Percentiles rank a stretch among this genome's conserved stretches.
These are phyloP conservation scores for Euproctis similis DNA, from an alignment of 2,888 invertebrate species.

Conservation along the genomic window DNA sequence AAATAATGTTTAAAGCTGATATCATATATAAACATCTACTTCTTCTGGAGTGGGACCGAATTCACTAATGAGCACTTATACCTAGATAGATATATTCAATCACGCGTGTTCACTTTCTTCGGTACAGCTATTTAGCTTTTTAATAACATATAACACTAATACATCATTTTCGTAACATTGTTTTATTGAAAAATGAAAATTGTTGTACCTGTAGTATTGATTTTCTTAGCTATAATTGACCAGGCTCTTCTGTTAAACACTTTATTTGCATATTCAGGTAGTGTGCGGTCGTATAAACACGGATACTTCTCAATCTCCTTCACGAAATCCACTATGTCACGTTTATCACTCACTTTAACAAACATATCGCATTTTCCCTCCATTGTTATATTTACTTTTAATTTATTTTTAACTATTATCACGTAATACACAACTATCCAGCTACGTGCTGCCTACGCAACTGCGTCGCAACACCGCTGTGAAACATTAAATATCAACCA, in stretches of 20 bases:
- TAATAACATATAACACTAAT: no score
- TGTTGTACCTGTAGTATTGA: slow-evolving; percentile 17
- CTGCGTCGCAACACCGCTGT: slow-evolving; percentile 20
- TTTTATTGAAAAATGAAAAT: not conserved
- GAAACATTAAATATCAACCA: slow-evolving; percentile 18
- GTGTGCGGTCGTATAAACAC: slow-evolving; percentile 27
- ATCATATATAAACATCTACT: no score
- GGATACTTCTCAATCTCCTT: slow-evolving; percentile 27
- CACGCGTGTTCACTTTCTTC: no score
- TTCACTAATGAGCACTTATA: no score
- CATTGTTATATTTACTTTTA: slow-evolving; percentile 16
- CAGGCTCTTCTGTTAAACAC: slow-evolving; percentile 23
- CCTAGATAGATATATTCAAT: no score
- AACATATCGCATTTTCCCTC: slow-evolving; percentile 18
- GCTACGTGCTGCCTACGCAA: slow-evolving; percentile 18
- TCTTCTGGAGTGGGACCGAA: no score
- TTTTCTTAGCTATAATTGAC: slow-evolving; percentile 20
- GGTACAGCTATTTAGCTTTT: no score
- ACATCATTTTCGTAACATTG: no score
- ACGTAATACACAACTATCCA: slow-evolving; percentile 9
- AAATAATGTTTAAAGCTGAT: no score
- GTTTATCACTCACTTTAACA: slow-evolving; percentile 19
- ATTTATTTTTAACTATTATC: slow-evolving; percentile 1
- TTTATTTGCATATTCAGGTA: slow-evolving; percentile 26
- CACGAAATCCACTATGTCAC: slow-evolving; percentile 29